Evolutionary conservation across 2,113 vertebrate genomes (phyloP).

Genomic region (Nibea coibor): DNA sequence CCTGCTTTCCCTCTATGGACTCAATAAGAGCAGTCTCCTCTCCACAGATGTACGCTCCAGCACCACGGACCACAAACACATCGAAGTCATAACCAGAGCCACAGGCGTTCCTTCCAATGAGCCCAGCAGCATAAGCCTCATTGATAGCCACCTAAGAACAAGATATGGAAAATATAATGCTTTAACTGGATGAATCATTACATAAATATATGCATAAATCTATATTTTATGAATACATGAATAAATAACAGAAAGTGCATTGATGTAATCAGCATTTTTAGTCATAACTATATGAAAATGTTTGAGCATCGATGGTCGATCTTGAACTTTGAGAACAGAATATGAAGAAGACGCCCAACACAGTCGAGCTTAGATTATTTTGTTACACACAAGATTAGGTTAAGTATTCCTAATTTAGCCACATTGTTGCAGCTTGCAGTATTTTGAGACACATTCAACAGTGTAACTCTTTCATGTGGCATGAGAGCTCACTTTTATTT

Average conservation of each 20-base stretch:
- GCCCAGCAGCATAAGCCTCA: slow-evolving; percentile 94
- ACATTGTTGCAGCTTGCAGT: not conserved
- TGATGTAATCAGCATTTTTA: too few relatives aligned
- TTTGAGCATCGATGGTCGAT: too few relatives aligned
- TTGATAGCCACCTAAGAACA: slow-evolving; percentile 87
- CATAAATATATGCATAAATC: not conserved
- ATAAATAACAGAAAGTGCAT: too few relatives aligned
- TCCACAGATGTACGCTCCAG: slow-evolving; percentile 97
- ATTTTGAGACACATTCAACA: not conserved
- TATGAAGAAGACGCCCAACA: too few relatives aligned
- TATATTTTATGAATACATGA: not conserved
- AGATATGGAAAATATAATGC: not conserved
- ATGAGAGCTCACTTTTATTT: too few relatives aligned
- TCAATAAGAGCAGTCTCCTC: slow-evolving; percentile 98
- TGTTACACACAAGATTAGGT: too few relatives aligned
- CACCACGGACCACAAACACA: slow-evolving; percentile 94
- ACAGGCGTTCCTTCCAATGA: slow-evolving; percentile 91
- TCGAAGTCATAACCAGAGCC: slow-evolving; percentile 93
- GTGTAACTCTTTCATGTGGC: too few relatives aligned
- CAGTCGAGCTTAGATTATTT: too few relatives aligned
- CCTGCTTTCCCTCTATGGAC: slow-evolving; percentile 98
- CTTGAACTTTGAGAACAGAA: too few relatives aligned
- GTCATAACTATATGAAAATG: too few relatives aligned
- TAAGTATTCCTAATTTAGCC: not conserved
- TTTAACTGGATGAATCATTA: not conserved